phyloP scores from a whole-genome alignment of 2,888 invertebrate species.

The Carpatolechia fugitivella region DNA sequence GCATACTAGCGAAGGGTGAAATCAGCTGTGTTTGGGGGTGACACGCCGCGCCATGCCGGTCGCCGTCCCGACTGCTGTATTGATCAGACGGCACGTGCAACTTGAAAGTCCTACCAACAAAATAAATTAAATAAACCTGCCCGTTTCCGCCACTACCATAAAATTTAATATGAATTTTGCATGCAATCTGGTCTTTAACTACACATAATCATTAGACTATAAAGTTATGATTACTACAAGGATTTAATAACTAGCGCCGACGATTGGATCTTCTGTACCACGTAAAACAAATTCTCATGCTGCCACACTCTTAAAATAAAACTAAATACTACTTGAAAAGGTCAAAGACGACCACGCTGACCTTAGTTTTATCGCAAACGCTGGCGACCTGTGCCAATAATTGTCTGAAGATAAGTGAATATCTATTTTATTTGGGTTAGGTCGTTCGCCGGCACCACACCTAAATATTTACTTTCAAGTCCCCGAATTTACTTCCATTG shows the following conservation, averaged over 20 bases:
- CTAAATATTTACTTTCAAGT: not conserved
- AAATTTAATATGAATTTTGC: slow-evolving; percentile 7
- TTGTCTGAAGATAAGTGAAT: not conserved
- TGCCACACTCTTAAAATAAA: not conserved
- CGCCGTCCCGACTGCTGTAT: slow-evolving; percentile 75
- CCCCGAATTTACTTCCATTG: not conserved
- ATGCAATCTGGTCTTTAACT: slow-evolving; percentile 9
- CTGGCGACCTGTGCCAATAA: not conserved
- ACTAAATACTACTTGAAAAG: not conserved
- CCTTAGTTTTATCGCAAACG: not conserved
- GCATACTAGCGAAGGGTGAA: slow-evolving; percentile 56
- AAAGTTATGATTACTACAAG: not conserved
- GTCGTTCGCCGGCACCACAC: not conserved
- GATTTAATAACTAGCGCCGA: not conserved
- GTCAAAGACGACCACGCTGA: not conserved
- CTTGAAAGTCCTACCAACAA: slow-evolving; percentile 39
- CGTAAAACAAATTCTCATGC: not conserved
- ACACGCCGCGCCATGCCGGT: slow-evolving; percentile 66
- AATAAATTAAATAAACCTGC: slow-evolving; percentile 18
- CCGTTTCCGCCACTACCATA: slow-evolving; percentile 29
- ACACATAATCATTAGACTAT: not conserved
- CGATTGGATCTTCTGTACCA: not conserved
- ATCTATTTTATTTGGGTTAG: not conserved
- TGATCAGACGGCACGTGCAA: slow-evolving; percentile 72
- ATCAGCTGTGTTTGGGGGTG: slow-evolving; percentile 76